Evolutionary conservation across 2,113 vertebrate genomes (phyloP), one percentile per base, ranked within the genome.

Genomic region (Indicator indicator): DNA sequence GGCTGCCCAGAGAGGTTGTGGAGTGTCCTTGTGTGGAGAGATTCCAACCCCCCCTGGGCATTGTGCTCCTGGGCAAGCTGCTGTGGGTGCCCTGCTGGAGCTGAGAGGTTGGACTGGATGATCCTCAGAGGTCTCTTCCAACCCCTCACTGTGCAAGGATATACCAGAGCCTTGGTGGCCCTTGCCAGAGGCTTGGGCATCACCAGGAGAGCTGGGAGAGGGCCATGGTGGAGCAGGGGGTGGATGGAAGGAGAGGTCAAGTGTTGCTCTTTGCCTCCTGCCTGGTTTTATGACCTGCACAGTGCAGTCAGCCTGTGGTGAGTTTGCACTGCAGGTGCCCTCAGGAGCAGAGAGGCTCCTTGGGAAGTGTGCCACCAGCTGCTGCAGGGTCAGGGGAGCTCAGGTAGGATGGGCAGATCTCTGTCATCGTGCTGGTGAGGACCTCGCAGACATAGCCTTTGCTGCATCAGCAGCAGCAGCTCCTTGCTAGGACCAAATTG

Each of bases 201-300:
- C 23, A 1, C 11, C 1, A 6, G 42, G 3, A 2, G 0, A 2
- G 10, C 71, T 4, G 11, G 65, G 36, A 77, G 16, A 2, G 0
- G 23, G 46, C 8, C 7, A 18, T 16, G 44, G 4, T 7, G 32
- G 12, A 8, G 38, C 9, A 1, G 52, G 23, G 60, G 24, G n/a
- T 16, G n/a, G n/a, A 5, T 5, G 42, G 32, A 79, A 48, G 46
- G 36, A 5, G 28, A 55, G 48, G 69, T 23, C 1, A 1, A 4
- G 1, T 5, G 38, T 8, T 32, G 59, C 20, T 6, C 4, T 46
- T 40, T 6, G 40, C 42, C 56, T 9, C 0, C 7, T 14, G 42
- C 1, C 1, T 5, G 68, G 9, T 14, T 18, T 50, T 8, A 20
- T 2, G n/a, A 33, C 44, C 65, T 33, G 21, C 20, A 4, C 62